Percentiles rank a stretch among this genome's conserved stretches.
phyloP scores from a whole-genome alignment of 2,113 vertebrate species.

The Craseonycteris thonglongyai region DNA sequence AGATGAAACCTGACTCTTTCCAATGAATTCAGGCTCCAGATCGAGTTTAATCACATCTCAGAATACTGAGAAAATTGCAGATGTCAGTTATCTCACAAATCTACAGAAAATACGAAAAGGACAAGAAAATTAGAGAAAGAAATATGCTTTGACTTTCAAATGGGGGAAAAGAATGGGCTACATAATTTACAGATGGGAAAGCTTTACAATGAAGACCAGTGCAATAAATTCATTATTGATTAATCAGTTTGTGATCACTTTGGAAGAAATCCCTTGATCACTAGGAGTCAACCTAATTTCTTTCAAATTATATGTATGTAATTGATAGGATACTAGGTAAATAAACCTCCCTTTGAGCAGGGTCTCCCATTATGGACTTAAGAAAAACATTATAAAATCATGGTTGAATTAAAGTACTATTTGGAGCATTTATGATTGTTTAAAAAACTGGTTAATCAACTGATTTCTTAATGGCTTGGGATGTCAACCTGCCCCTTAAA shows the following conservation, averaged over 20 bases:
- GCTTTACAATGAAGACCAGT: neutral
- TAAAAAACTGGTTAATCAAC: neutral
- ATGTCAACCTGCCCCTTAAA: neutral
- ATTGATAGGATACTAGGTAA: neutral
- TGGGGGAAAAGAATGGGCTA: neutral
- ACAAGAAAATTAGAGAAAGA: neutral
- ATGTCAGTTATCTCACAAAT: slow-evolving; percentile 21
- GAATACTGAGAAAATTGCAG: neutral
- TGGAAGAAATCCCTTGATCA: neutral
- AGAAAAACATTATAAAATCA: neutral
- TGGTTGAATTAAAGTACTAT: neutral
- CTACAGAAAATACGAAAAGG: neutral
- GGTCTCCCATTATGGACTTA: neutral
- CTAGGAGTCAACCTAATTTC: neutral
- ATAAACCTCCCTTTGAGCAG: neutral
- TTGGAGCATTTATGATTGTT: neutral
- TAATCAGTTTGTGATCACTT: neutral
- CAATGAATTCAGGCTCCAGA: slow-evolving; percentile 15
- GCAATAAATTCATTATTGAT: neutral
- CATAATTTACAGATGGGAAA: neutral
- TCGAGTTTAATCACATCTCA: neutral
- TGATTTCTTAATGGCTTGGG: neutral
- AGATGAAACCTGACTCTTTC: neutral
- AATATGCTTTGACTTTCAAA: neutral
- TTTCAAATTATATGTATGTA: neutral